A percentile compares a stretch with the other conserved stretches of the same genome.
These are phyloP conservation scores for Exocentrus adspersus DNA, from an alignment of 2,888 invertebrate genomes.

Conservation along the genomic window DNA sequence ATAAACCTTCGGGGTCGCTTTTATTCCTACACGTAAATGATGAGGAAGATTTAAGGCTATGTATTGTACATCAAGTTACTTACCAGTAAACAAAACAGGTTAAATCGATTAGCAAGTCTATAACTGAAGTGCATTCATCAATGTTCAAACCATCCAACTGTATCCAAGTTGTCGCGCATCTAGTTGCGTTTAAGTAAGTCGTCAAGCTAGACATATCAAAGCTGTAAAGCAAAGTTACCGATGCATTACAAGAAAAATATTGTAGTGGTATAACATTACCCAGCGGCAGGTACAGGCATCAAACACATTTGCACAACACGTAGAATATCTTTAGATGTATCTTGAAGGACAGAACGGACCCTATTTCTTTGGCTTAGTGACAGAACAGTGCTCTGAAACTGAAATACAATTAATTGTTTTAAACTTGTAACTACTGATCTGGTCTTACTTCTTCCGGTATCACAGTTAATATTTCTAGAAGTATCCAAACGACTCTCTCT, in stretches of 20 bases:
- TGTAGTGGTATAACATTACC: constrained; percentile 49
- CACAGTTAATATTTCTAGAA: constrained; percentile 85
- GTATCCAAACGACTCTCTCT: constrained; percentile 71
- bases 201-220: constrained; percentile 64
- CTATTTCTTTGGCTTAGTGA: constrained; percentile 60
- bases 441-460: constrained; percentile 87
- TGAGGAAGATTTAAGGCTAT: too few relatives aligned
- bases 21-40: constrained; percentile 55
- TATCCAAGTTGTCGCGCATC: constrained; percentile 72
- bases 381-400: constrained; percentile 65
- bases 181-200: constrained; percentile 67
- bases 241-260: not conserved
- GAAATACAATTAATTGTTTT: too few relatives aligned
- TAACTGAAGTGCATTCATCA: constrained; percentile 57
- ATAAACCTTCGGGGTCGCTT: constrained; percentile 65
- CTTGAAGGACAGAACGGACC: constrained; percentile 61
- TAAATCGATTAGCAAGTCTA: constrained; percentile 59
- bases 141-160: constrained; percentile 66
- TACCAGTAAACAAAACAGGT: constrained; percentile 63
- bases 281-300: constrained; percentile 56
- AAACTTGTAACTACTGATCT: too few relatives aligned
- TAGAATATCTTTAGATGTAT: constrained; percentile 63
- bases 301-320: constrained; percentile 63
- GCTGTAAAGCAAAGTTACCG: constrained; percentile 39
- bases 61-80: constrained; percentile 34